phyloP scores from a whole-genome alignment of 2,888 invertebrate species.

The Dryococelus australis region DNA sequence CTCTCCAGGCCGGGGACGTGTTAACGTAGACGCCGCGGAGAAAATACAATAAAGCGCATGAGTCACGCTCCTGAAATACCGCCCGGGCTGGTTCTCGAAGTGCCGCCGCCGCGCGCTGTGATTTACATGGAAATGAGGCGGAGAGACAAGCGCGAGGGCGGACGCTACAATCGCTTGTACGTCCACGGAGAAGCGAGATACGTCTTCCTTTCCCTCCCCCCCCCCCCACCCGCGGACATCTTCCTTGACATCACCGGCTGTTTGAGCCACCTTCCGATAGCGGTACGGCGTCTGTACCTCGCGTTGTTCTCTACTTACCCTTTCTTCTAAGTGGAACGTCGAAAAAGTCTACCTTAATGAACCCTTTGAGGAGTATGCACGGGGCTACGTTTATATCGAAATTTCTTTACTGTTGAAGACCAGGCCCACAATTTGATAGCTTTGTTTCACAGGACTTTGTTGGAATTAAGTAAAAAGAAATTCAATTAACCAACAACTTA shows the following conservation, averaged over 20 bases:
- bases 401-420: too few relatives aligned
- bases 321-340: too few relatives aligned
- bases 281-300: neutral
- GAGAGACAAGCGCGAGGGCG: neutral
- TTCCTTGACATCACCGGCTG: neutral
- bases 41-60: neutral
- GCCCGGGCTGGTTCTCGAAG: neutral
- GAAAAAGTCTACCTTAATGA: too few relatives aligned
- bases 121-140: slow-evolving; percentile 16
- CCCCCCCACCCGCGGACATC: neutral
- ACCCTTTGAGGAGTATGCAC: too few relatives aligned
- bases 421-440: too few relatives aligned
- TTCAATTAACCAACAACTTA: too few relatives aligned
- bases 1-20: neutral
- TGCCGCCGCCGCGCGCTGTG: neutral
- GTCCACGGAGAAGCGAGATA: neutral
- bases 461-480: too few relatives aligned
- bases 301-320: too few relatives aligned
- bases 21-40: neutral
- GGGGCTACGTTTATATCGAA: too few relatives aligned
- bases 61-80: slow-evolving; percentile 16
- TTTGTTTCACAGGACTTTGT: too few relatives aligned
- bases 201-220: too few relatives aligned
- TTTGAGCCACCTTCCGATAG: neutral
- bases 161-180: neutral